phyloP scores from a whole-genome alignment of 2,888 invertebrate species.

The Hymenopus coronatus region DNA sequence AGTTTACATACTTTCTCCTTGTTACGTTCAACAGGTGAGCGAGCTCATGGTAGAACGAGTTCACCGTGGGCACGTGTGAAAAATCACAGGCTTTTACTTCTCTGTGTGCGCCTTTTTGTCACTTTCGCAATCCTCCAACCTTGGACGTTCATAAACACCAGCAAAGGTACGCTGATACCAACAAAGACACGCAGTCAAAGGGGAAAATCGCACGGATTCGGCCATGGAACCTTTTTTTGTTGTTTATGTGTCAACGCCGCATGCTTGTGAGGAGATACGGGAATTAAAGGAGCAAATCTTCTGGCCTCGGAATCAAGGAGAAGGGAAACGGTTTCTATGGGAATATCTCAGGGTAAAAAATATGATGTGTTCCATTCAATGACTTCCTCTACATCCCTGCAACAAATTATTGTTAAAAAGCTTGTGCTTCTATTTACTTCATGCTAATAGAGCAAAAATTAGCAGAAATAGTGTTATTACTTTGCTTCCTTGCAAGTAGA shows the following conservation, averaged over 20 bases:
- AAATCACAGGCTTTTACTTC: neutral
- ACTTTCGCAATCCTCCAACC: neutral
- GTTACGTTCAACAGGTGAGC: neutral
- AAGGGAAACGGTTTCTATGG: neutral
- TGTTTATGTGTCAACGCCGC: neutral
- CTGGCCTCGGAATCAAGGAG: neutral
- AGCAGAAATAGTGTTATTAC: no score
- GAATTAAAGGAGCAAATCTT: neutral
- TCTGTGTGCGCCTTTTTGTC: neutral
- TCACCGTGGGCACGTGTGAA: neutral
- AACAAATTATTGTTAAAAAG: no score
- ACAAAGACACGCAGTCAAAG: neutral
- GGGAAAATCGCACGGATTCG: neutral
- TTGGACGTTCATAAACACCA: neutral
- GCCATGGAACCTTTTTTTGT: neutral
- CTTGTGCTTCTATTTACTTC: no score
- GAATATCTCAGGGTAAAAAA: neutral
- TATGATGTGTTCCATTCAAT: no score
- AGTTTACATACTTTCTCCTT: neutral
- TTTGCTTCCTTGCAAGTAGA: no score
- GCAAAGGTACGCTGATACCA: no score
- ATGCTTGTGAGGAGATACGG: neutral
- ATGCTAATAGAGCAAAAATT: no score
- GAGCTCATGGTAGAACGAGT: neutral
- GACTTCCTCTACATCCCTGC: no score